Evolutionary conservation across 2,797 vertebrate species (phyloP).

Genomic region (Odontamblyopus rebecca): DNA sequence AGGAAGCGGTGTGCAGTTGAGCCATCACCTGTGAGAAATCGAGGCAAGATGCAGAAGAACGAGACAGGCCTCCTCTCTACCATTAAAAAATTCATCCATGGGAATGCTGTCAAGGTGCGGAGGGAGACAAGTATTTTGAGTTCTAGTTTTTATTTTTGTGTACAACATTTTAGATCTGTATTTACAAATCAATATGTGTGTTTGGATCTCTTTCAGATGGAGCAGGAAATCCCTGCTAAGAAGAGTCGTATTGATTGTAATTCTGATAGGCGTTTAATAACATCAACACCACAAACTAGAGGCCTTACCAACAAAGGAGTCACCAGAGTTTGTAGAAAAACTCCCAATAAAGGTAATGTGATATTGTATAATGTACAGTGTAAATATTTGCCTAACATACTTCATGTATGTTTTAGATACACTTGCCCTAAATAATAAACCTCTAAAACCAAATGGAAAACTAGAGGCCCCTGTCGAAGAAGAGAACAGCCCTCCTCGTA

Average conservation of each 20-base stretch:
- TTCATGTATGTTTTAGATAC: conserved; percentile 71
- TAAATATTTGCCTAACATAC: neutral
- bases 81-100: conserved; percentile 96
- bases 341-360: conserved; percentile 87
- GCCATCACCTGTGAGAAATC: conserved; percentile 75
- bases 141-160: neutral
- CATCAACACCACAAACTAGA: conserved; percentile 89
- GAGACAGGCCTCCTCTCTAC: conserved; percentile 92
- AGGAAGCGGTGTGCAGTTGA: conserved; percentile 91
- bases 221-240: conserved; percentile 93
- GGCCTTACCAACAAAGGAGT: conserved; percentile 88
- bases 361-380: neutral
- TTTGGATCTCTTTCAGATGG: conserved; percentile 80
- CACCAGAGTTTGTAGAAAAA: conserved; percentile 90
- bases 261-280: conserved; percentile 89
- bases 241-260: conserved; percentile 92
- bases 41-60: conserved; percentile 88
- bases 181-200: neutral
- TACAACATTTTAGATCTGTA: neutral
- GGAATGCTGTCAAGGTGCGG: conserved; percentile 91
- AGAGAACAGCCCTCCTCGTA: conserved; percentile 89
- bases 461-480: conserved; percentile 80
- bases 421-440: conserved; percentile 88
- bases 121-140: neutral
- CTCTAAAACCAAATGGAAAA: conserved; percentile 91